These are phyloP conservation scores for Tigriopus japonicus DNA, from an alignment of 1,140 invertebrate species.

Conservation along the genomic window DNA sequence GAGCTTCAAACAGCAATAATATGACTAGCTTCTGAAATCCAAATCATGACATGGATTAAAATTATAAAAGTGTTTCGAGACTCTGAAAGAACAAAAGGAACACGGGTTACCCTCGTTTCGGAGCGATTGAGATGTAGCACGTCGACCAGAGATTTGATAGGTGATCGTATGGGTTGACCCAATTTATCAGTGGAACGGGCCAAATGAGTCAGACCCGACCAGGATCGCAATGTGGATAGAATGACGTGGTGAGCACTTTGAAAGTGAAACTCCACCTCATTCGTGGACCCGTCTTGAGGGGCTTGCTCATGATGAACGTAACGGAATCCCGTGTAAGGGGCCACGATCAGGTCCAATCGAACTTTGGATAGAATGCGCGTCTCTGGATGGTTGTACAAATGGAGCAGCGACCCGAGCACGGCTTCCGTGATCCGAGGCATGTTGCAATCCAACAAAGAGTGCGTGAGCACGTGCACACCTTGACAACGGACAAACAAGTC, in stretches of 20 bases:
- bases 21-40: conserved; percentile 59
- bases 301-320: conserved; percentile 31
- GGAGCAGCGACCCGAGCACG: conserved; percentile 62
- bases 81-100: no score
- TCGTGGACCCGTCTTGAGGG: conserved; percentile 10
- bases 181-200: conserved; percentile 34
- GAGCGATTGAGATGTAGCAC: conserved; percentile 66
- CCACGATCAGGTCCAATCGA: conserved; percentile 60
- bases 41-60: conserved; percentile 18
- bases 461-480: conserved; percentile 56
- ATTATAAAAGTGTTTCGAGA: no score
- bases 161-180: no score
- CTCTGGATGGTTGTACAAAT: conserved; percentile 64
- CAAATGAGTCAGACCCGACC: conserved; percentile 68
- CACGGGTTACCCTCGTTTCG: conserved; percentile 41
- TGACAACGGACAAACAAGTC: conserved; percentile 56
- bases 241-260: conserved; percentile 61
- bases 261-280: conserved; percentile 53
- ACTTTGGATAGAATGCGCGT: conserved; percentile 49
- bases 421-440: conserved; percentile 49
- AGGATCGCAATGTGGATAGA: conserved; percentile 64
- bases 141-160: conserved; percentile 57
- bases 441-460: conserved; percentile 57
- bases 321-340: conserved; percentile 80
- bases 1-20: conserved; percentile 71